Conservation (phyloP, 2,888 invertebrate species). For the Aleiodes alternator region DNA sequence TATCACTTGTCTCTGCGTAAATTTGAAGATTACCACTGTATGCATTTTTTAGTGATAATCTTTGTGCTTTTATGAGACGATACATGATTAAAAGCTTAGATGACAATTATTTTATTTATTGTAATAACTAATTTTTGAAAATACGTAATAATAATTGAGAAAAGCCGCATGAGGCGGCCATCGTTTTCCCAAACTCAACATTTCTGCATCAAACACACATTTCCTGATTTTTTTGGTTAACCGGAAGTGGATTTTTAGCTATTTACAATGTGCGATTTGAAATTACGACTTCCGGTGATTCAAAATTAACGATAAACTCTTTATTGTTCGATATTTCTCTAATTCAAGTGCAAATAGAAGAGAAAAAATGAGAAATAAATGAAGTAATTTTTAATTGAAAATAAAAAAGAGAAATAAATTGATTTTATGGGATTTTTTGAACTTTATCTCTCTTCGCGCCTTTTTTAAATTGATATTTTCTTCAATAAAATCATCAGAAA, state of each 20-base stretch:
- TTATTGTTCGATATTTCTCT: neutral
- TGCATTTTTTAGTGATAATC: slow-evolving; percentile 52
- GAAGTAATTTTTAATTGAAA: too few relatives aligned
- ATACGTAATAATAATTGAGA: neutral
- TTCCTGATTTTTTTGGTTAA: slow-evolving; percentile 17
- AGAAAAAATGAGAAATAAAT: too few relatives aligned
- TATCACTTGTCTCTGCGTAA: slow-evolving; percentile 51
- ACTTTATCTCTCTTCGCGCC: too few relatives aligned
- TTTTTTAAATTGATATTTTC: too few relatives aligned
- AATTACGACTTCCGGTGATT: neutral
- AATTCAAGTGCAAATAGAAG: neutral
- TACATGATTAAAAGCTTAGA: slow-evolving; percentile 58
- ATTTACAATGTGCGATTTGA: neutral
- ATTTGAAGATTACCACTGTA: slow-evolving; percentile 49
- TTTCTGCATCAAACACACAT: neutral
- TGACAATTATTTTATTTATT: slow-evolving; percentile 29
- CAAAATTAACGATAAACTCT: neutral
- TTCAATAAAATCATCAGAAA: too few relatives aligned
- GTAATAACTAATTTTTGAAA: neutral
- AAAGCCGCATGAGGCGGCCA: slow-evolving; percentile 34
- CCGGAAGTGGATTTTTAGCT: neutral
- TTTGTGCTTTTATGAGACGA: slow-evolving; percentile 56
- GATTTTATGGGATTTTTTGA: too few relatives aligned
- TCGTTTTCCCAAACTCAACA: neutral
- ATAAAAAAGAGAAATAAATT: too few relatives aligned